phyloP scores from a whole-genome alignment of 2,113 vertebrate genomes.

The Trematocara zebra region DNA sequence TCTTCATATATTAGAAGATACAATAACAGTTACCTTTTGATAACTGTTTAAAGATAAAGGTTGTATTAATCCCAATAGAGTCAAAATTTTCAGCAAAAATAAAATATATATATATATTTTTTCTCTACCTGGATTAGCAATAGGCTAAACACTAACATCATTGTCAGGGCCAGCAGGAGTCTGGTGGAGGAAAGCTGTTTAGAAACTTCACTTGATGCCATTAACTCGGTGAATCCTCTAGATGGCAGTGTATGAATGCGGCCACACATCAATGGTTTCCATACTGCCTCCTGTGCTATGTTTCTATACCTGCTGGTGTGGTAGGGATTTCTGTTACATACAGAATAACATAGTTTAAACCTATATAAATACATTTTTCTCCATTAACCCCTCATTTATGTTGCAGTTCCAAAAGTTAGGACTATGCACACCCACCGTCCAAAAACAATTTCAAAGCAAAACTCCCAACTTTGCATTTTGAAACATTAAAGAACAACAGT shows the following conservation, averaged over 20 bases:
- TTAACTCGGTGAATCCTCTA: neutral
- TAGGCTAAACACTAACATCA: neutral
- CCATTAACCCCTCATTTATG: neutral
- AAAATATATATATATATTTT: accelerated
- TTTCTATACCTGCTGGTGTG: neutral
- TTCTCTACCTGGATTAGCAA: neutral
- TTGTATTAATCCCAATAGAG: neutral
- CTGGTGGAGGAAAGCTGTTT: neutral
- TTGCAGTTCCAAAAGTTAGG: neutral
- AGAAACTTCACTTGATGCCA: neutral
- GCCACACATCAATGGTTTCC: neutral
- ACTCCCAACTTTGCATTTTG: neutral
- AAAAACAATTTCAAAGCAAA: neutral
- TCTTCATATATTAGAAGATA: neutral
- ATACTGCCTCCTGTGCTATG: neutral
- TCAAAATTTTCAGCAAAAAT: neutral
- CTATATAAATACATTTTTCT: neutral
- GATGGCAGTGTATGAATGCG: neutral
- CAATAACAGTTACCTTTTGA: neutral
- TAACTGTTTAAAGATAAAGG: neutral
- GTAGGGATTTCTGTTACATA: neutral
- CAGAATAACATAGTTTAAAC: neutral
- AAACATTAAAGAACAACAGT: neutral
- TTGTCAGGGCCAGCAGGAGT: neutral
- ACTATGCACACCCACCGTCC: neutral